Conservation (phyloP, 2,797 vertebrate genomes). For the Ctenochaetus hawaiiensis region DNA sequence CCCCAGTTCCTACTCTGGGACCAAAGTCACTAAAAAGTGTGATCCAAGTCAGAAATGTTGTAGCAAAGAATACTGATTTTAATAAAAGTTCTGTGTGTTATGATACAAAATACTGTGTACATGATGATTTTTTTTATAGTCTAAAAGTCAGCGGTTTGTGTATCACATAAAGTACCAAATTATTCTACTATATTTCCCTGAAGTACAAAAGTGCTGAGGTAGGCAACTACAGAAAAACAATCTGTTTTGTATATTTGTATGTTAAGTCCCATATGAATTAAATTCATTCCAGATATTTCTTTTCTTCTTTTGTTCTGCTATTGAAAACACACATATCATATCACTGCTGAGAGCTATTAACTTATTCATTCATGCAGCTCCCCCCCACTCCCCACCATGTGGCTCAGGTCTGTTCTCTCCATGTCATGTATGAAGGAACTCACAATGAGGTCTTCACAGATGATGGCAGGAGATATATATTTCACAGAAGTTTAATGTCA, state of each 20-base stretch:
- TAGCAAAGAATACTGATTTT: not conserved
- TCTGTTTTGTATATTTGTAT: conserved; percentile 1
- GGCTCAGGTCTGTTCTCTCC: conserved; percentile 34
- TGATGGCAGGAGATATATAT: not conserved
- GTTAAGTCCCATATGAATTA: not conserved
- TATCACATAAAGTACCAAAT: not conserved
- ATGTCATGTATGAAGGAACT: conserved; percentile 18
- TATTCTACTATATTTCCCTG: no score
- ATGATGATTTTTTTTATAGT: not conserved
- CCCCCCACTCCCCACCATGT: conserved; percentile 15
- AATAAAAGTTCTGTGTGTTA: not conserved
- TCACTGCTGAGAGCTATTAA: conserved; percentile 20
- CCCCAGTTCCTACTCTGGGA: not conserved
- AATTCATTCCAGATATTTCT: conserved; percentile 34
- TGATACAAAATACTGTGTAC: not conserved
- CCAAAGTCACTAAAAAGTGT: not conserved
- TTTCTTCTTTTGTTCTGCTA: conserved; percentile 28
- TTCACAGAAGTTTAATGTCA: not conserved
- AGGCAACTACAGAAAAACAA: not conserved
- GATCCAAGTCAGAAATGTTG: not conserved
- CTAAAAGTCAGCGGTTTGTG: not conserved
- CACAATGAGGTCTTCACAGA: not conserved
- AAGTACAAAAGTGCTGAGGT: not conserved
- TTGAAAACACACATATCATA: conserved; percentile 41
- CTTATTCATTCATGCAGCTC: conserved; percentile 22